These are phyloP conservation scores for Temnothorax longispinosus DNA, from an alignment of 1,140 invertebrate genomes.

Conservation along the genomic window DNA sequence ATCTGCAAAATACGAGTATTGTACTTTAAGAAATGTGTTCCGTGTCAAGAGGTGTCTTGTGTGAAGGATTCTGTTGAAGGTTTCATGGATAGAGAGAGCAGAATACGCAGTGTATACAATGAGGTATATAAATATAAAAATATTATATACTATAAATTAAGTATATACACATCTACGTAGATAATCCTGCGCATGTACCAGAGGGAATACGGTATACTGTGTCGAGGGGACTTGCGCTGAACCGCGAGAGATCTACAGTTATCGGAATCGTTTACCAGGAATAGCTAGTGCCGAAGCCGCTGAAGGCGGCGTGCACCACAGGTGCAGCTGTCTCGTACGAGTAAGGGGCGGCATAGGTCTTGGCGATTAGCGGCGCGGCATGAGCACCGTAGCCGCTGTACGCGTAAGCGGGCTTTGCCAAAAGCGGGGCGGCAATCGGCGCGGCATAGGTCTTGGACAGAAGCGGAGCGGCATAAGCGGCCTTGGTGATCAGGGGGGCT, in stretches of 20 bases:
- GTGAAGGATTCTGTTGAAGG: neutral
- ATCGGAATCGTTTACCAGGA: constrained; percentile 80
- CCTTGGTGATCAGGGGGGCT: constrained; percentile 23
- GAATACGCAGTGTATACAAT: neutral
- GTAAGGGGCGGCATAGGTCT: constrained; percentile 56
- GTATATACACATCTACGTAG: constrained; percentile 13
- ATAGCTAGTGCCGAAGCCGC: constrained; percentile 84
- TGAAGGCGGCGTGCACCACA: constrained; percentile 81
- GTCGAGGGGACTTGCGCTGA: neutral
- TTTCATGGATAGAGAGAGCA: neutral
- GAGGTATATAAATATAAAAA: constrained; percentile 51
- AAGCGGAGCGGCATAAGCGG: constrained; percentile 22
- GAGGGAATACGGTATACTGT: neutral
- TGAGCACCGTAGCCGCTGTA: constrained; percentile 67
- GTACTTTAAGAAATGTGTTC: neutral
- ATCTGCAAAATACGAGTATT: neutral
- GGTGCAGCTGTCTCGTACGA: constrained; percentile 42
- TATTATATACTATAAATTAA: constrained; percentile 30
- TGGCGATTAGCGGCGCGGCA: constrained; percentile 54
- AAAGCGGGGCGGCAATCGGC: constrained; percentile 75
- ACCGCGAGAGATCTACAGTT: neutral
- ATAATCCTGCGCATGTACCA: constrained; percentile 9
- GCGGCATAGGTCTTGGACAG: constrained; percentile 64
- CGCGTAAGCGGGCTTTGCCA: constrained; percentile 55
- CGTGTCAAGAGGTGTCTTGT: neutral